Conservation (phyloP, 1,140 invertebrate species). For the Rhopalosiphum padi region DNA sequence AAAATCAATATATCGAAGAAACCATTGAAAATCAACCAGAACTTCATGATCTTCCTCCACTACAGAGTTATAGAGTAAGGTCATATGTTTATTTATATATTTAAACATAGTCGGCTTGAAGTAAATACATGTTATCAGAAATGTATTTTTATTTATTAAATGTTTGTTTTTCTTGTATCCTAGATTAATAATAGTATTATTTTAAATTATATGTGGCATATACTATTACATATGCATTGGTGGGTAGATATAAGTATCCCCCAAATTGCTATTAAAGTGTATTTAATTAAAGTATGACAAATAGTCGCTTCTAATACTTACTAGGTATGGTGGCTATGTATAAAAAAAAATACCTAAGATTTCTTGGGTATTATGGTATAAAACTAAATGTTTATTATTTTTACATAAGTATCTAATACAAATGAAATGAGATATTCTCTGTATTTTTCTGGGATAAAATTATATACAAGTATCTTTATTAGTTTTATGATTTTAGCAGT, state of each 20-base stretch:
- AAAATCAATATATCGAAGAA: constrained; percentile 44
- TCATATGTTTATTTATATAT: not conserved
- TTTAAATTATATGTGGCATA: not conserved
- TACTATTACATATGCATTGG: not conserved
- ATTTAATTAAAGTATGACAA: not conserved
- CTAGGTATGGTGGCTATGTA: not conserved
- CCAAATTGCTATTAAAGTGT: too few species aligned
- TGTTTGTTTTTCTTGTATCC: too few species aligned
- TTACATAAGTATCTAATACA: not conserved
- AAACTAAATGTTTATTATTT: not conserved
- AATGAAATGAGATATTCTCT: not conserved
- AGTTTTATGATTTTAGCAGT: not conserved
- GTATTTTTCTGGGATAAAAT: not conserved
- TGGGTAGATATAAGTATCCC: too few species aligned
- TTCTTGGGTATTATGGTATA: not conserved
- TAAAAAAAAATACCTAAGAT: not conserved
- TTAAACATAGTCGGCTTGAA: not conserved
- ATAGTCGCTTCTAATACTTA: not conserved
- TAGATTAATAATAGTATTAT: too few species aligned
- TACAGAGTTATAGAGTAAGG: constrained; percentile 41
- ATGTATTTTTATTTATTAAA: not conserved
- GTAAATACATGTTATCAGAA: not conserved
- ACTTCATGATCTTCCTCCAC: constrained; percentile 29
- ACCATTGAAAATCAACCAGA: constrained; percentile 6
- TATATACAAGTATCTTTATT: not conserved